Percentiles rank a stretch among this genome's conserved stretches.
phyloP scores from a whole-genome alignment of 2,888 invertebrate genomes.

The Hypomecis atomaria region DNA sequence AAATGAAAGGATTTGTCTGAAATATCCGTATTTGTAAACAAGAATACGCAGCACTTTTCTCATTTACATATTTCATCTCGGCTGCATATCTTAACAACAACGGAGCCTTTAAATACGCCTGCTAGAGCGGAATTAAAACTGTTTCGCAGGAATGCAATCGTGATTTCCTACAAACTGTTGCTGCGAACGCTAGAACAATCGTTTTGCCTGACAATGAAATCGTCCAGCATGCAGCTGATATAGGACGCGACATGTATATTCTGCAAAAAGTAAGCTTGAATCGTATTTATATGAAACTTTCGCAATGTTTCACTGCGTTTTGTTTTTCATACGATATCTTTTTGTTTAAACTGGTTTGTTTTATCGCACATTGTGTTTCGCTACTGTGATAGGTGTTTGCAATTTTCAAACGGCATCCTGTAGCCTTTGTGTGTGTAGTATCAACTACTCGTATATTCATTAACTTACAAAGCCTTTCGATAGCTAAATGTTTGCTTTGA shows the following conservation, averaged over 20 bases:
- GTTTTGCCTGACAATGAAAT: conserved; percentile 77
- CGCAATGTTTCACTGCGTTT: conserved; percentile 5
- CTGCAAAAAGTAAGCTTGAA: conserved; percentile 64
- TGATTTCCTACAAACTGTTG: conserved; percentile 76
- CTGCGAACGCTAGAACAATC: conserved; percentile 68
- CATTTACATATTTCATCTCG: background rate
- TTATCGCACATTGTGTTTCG: background rate
- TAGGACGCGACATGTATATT: conserved; percentile 79
- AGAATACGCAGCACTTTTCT: conserved; percentile 6
- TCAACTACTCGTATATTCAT: no score
- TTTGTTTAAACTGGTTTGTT: conserved; percentile 1
- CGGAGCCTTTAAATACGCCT: conserved; percentile 28
- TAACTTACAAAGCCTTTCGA: no score
- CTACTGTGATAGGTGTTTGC: no score
- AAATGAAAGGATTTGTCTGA: background rate
- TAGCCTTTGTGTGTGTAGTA: no score
- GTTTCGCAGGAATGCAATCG: conserved; percentile 64
- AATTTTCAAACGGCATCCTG: no score
- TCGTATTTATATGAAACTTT: conserved; percentile 22
- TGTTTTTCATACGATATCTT: conserved; percentile 14
- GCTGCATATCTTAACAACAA: background rate
- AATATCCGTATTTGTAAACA: conserved; percentile 9
- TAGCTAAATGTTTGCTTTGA: no score
- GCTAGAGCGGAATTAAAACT: conserved; percentile 33
- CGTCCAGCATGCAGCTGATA: conserved; percentile 77